Evolutionary conservation across 2,888 invertebrate species (phyloP).

Genomic region (Cheilosia urbana): DNA sequence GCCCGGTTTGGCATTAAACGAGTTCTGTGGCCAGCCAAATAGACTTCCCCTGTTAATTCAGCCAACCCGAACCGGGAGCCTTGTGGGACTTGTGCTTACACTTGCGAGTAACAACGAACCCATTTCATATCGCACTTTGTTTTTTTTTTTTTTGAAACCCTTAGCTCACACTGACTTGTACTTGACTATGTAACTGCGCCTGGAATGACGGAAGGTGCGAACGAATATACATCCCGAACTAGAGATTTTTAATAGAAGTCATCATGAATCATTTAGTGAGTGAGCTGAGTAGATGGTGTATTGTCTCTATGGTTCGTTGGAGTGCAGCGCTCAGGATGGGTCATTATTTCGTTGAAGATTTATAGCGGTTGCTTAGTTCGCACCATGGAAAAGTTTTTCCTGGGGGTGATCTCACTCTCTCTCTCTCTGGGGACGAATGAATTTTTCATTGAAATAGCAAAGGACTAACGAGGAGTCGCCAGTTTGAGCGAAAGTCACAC

Average conservation of each 20-base stretch:
- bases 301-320: constrained; percentile 53
- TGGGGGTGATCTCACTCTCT: constrained; percentile 12
- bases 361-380: constrained; percentile 64
- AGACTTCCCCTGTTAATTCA: constrained; percentile 61
- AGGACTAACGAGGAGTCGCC: constrained; percentile 49
- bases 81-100: constrained; percentile 42
- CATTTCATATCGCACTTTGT: constrained; percentile 1
- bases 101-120: constrained; percentile 19
- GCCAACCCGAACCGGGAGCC: constrained; percentile 26
- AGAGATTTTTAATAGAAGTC: constrained; percentile 75
- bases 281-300: constrained; percentile 35
- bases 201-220: constrained; percentile 66
- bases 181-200: not conserved
- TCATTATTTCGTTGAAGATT: constrained; percentile 70
- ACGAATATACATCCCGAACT: constrained; percentile 60
- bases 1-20: constrained; percentile 45
- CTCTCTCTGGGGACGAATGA: constrained; percentile 66
- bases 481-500: constrained; percentile 28
- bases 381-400: constrained; percentile 55
- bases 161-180: not conserved
- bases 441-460: constrained; percentile 68
- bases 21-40: constrained; percentile 63
- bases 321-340: constrained; percentile 53
- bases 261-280: constrained; percentile 75
- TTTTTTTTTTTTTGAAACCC: constrained; percentile 29